A percentile compares a stretch with the other conserved stretches of the same genome.
phyloP scores from a whole-genome alignment of 2,888 invertebrate genomes.

The Mesorhabditis spiculigera region DNA sequence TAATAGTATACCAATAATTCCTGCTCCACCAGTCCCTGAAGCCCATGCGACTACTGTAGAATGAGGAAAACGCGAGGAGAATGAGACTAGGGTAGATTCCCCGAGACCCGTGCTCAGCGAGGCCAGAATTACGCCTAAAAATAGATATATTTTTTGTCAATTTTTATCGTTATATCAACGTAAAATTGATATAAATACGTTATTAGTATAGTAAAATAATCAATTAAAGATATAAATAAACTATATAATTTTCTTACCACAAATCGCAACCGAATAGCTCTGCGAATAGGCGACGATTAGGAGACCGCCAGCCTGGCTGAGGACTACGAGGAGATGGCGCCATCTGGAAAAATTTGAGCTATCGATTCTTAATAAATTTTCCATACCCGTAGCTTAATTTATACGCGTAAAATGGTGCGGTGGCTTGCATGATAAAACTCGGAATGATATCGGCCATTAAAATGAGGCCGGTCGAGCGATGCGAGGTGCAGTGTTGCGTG shows the following conservation, averaged over 20 bases:
- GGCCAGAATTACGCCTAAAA: neutral
- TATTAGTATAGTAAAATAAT: no score
- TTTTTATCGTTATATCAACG: neutral
- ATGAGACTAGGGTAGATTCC: neutral
- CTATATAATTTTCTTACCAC: no score
- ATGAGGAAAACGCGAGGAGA: constrained; percentile 4
- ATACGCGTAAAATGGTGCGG: neutral
- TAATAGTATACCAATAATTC: neutral
- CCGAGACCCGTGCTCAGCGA: neutral
- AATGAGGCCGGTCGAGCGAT: neutral
- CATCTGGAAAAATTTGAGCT: neutral
- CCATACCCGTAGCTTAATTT: neutral
- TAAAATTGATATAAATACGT: neutral
- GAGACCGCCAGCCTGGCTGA: neutral
- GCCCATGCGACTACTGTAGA: constrained; percentile 1
- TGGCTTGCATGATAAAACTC: neutral
- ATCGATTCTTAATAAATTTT: neutral
- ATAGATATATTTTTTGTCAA: neutral
- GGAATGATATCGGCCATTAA: constrained; percentile 2
- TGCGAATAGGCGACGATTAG: neutral
- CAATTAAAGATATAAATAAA: no score
- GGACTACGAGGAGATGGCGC: neutral
- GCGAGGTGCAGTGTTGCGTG: neutral
- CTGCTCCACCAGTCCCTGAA: neutral
- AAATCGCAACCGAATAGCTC: neutral